Conservation (phyloP, 2,797 vertebrate species). For the Adrianichthys oophorus region DNA sequence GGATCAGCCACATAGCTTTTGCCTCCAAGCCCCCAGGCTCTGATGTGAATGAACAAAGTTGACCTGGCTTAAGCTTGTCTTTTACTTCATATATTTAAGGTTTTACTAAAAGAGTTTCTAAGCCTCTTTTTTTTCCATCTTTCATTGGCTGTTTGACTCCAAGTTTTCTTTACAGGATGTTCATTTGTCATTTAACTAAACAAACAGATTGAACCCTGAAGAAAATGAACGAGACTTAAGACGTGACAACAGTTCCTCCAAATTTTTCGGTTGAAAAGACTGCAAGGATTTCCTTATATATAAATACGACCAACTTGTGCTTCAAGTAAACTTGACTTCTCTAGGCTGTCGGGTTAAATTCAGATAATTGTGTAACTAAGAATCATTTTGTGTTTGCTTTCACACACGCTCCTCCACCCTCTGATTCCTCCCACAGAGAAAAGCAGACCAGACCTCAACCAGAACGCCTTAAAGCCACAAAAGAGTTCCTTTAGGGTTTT, state of each 20-base stretch:
- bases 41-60: conserved; percentile 1
- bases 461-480: conserved; percentile 48
- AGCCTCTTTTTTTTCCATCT: conserved; percentile 7
- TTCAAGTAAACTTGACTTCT: conserved; percentile 18
- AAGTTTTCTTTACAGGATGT: conserved; percentile 37
- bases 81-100: background rate
- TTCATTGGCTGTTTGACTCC: conserved; percentile 6
- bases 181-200: conserved; percentile 18
- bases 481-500: conserved; percentile 35
- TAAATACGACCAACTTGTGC: conserved; percentile 18
- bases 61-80: background rate
- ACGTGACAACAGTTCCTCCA: conserved; percentile 43
- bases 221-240: conserved; percentile 34
- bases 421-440: conserved; percentile 19
- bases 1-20: background rate
- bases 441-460: conserved; percentile 23
- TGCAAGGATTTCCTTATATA: conserved; percentile 42
- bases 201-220: conserved; percentile 9
- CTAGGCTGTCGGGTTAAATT: background rate
- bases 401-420: too few relatives aligned
- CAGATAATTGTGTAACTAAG: background rate
- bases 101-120: conserved; percentile 10
- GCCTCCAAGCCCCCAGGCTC: conserved; percentile 1
- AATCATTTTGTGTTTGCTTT: conserved; percentile 18
- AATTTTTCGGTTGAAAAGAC: conserved; percentile 46